Conservation (phyloP, 1,140 invertebrate species). For the Whitmania pigra region DNA sequence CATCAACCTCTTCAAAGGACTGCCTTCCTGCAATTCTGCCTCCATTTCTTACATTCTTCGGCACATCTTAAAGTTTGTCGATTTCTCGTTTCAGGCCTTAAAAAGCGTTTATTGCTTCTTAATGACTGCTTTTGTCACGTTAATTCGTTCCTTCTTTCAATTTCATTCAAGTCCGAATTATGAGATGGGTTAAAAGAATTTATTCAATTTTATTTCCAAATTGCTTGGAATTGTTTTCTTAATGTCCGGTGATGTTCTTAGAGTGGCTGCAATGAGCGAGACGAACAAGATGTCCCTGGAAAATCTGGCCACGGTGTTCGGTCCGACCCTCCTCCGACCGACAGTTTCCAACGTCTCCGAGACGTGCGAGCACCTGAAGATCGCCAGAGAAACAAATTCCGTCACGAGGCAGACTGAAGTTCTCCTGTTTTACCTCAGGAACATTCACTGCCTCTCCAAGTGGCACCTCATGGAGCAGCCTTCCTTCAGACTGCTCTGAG, state of each 20-base stretch:
- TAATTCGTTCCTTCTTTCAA: neutral
- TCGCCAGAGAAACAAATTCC: slow-evolving; percentile 77
- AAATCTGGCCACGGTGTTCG: slow-evolving; percentile 39
- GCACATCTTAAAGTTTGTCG: neutral
- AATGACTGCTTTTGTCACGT: neutral
- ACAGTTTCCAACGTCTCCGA: slow-evolving; percentile 32
- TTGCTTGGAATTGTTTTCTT: neutral
- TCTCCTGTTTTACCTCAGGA: slow-evolving; percentile 70
- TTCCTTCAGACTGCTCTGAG: too few species aligned
- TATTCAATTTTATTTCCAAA: too few species aligned
- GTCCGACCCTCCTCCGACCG: slow-evolving; percentile 38
- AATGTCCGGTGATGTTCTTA: slow-evolving; percentile 22
- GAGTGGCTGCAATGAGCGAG: slow-evolving; percentile 29
- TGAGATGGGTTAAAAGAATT: too few species aligned
- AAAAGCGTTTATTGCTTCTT: neutral
- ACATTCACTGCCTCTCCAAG: neutral
- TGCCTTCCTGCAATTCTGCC: slow-evolving; percentile 47
- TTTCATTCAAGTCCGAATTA: too few species aligned
- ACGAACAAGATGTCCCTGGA: slow-evolving; percentile 38
- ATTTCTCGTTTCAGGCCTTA: neutral
- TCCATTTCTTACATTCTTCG: neutral
- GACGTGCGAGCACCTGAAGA: slow-evolving; percentile 50
- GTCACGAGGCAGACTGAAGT: slow-evolving; percentile 88
- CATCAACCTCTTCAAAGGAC: slow-evolving; percentile 53
- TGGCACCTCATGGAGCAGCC: neutral